These are phyloP conservation scores for Arctia plantaginis DNA, from an alignment of 2,888 invertebrate genomes.

Conservation along the genomic window DNA sequence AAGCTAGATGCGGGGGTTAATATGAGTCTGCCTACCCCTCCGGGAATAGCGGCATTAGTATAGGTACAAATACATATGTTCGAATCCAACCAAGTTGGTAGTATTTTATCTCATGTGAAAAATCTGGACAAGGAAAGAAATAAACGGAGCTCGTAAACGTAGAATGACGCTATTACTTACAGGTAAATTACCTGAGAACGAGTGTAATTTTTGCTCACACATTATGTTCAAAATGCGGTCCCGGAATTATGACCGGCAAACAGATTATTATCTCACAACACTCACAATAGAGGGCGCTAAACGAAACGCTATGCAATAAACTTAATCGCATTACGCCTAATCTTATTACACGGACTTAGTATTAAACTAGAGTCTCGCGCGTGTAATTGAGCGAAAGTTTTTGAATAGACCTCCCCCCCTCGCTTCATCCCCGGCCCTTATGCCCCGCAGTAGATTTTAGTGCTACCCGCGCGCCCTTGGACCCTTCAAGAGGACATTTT, in stretches of 20 bases:
- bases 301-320: conserved; percentile 48
- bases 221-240: conserved; percentile 32
- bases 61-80: not conserved
- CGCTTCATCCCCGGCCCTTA: conserved; percentile 10
- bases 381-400: conserved; percentile 58
- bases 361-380: conserved; percentile 54
- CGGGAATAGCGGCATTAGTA: not conserved
- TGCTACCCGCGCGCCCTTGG: conserved; percentile 37
- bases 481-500: conserved; percentile 47
- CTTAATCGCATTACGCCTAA: conserved; percentile 52
- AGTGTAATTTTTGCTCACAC: conserved; percentile 31
- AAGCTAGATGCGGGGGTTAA: not conserved
- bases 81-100: not conserved
- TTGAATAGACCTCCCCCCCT: conserved; percentile 47
- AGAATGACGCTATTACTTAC: conserved; percentile 42
- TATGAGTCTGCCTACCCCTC: not conserved
- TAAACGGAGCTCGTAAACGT: conserved; percentile 37
- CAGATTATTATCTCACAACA: conserved; percentile 46
- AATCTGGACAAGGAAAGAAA: conserved; percentile 39
- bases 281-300: conserved; percentile 48
- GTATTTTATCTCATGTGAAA: conserved; percentile 1
- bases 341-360: conserved; percentile 53
- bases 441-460: conserved; percentile 40
- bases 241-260: conserved; percentile 37
- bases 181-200: conserved; percentile 42